These are phyloP conservation scores for Antheraea pernyi DNA, from an alignment of 1,140 invertebrate genomes.

Conservation along the genomic window DNA sequence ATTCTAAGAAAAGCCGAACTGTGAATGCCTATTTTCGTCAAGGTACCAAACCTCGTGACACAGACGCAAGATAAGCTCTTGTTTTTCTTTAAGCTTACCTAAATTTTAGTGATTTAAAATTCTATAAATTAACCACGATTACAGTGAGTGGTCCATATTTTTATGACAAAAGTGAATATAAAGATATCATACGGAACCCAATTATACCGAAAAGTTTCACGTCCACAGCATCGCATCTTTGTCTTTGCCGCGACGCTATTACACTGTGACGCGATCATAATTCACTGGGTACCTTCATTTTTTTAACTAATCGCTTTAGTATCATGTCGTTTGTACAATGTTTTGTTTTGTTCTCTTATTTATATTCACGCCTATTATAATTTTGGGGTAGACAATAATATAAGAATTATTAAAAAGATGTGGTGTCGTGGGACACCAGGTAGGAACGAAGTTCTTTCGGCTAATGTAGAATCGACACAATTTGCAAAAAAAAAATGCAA, in stretches of 20 bases:
- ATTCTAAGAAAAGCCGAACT: too few species aligned
- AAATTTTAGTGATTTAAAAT: too few species aligned
- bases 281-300: conserved; percentile 25
- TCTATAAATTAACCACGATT: too few species aligned
- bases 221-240: conserved; percentile 27
- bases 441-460: too few species aligned
- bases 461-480: too few species aligned
- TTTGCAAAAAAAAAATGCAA: too few species aligned
- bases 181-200: conserved; percentile 16
- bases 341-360: conserved; percentile 9
- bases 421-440: too few species aligned
- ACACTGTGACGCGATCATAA: conserved; percentile 34
- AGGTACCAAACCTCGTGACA: too few species aligned
- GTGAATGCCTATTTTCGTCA: too few species aligned
- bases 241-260: conserved; percentile 41
- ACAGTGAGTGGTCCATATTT: too few species aligned
- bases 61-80: too few species aligned
- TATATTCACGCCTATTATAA: neutral
- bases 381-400: neutral
- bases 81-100: too few species aligned
- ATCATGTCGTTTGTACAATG: conserved; percentile 11
- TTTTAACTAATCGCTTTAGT: conserved; percentile 14
- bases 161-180: neutral
- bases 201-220: neutral
- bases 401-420: neutral